A percentile compares a stretch with the other conserved stretches of the same genome.
These are phyloP conservation scores for Cheilosia vernalis DNA, from an alignment of 2,888 invertebrate genomes.

Conservation along the genomic window DNA sequence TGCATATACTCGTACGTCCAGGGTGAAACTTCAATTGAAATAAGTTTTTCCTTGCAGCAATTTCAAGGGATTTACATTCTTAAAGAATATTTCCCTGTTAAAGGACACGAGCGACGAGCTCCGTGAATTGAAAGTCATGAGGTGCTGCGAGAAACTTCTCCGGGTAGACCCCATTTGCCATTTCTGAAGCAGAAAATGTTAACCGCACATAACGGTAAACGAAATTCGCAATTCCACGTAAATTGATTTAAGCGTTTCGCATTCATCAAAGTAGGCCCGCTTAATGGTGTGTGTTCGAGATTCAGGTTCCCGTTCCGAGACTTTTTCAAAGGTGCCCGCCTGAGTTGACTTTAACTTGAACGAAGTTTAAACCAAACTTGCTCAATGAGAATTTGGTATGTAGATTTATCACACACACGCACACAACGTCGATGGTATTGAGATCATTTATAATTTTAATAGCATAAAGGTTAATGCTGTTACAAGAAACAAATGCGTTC, in stretches of 20 bases:
- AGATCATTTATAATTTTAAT: slow-evolving; percentile 33
- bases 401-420: neutral
- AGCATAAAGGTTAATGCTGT: slow-evolving; percentile 1
- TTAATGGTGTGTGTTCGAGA: slow-evolving; percentile 36
- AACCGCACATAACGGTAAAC: slow-evolving; percentile 8
- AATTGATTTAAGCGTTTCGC: slow-evolving; percentile 60
- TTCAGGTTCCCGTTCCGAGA: neutral
- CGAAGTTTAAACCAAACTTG: slow-evolving; percentile 1
- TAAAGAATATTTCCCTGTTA: slow-evolving; percentile 27
- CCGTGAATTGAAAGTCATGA: slow-evolving; percentile 45
- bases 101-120: neutral
- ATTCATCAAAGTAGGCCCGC: slow-evolving; percentile 56
- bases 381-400: no score
- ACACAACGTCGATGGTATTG: neutral
- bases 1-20: slow-evolving; percentile 33
- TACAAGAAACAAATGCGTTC: neutral
- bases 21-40: slow-evolving; percentile 58
- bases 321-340: neutral
- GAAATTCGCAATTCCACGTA: slow-evolving; percentile 36
- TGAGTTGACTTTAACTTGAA: slow-evolving; percentile 7
- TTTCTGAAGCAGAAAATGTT: slow-evolving; percentile 12
- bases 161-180: slow-evolving; percentile 23
- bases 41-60: slow-evolving; percentile 50
- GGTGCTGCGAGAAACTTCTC: slow-evolving; percentile 28
- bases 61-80: slow-evolving; percentile 58